Percentiles rank a stretch among this genome's conserved stretches.
Conservation (phyloP, 2,888 invertebrate genomes). For the Zaprionus lineosus region DNA sequence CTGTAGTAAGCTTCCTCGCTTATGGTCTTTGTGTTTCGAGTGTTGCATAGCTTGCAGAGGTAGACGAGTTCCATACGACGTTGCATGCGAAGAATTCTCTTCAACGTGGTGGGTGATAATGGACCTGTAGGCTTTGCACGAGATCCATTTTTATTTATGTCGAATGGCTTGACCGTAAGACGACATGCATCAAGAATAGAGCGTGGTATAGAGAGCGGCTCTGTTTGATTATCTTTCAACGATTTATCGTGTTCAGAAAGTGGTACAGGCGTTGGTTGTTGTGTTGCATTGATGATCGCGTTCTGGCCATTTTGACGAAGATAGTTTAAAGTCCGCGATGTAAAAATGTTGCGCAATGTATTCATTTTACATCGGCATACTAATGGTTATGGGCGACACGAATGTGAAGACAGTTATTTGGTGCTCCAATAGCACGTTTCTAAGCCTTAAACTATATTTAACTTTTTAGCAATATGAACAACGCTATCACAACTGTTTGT, state of each 20-base stretch:
- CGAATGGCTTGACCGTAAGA: slow-evolving; percentile 70
- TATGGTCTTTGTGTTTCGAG: slow-evolving; percentile 79
- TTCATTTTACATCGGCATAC: slow-evolving; percentile 72
- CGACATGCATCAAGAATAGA: slow-evolving; percentile 75
- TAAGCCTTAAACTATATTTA: too few relatives aligned
- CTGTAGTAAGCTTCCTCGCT: slow-evolving; percentile 79
- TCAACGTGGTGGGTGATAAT: slow-evolving; percentile 74
- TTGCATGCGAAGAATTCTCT: slow-evolving; percentile 73
- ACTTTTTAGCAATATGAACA: slow-evolving; percentile 22
- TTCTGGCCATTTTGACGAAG: slow-evolving; percentile 80
- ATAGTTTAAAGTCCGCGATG: slow-evolving; percentile 72
- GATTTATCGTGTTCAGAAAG: slow-evolving; percentile 39
- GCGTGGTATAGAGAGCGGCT: slow-evolving; percentile 71
- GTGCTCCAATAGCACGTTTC: slow-evolving; percentile 30
- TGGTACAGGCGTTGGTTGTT: slow-evolving; percentile 54
- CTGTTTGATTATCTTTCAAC: slow-evolving; percentile 43
- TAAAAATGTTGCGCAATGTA: slow-evolving; percentile 79
- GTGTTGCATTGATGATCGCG: slow-evolving; percentile 77
- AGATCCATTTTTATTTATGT: slow-evolving; percentile 14
- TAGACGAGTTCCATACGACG: slow-evolving; percentile 80
- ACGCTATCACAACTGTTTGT: slow-evolving; percentile 10
- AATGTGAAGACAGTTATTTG: slow-evolving; percentile 2
- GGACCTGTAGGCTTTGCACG: slow-evolving; percentile 51
- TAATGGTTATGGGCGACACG: slow-evolving; percentile 25
- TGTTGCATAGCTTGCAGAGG: slow-evolving; percentile 80